These are phyloP conservation scores for Petrophora chlorosata DNA, from an alignment of 2,888 invertebrate species.

Conservation along the genomic window DNA sequence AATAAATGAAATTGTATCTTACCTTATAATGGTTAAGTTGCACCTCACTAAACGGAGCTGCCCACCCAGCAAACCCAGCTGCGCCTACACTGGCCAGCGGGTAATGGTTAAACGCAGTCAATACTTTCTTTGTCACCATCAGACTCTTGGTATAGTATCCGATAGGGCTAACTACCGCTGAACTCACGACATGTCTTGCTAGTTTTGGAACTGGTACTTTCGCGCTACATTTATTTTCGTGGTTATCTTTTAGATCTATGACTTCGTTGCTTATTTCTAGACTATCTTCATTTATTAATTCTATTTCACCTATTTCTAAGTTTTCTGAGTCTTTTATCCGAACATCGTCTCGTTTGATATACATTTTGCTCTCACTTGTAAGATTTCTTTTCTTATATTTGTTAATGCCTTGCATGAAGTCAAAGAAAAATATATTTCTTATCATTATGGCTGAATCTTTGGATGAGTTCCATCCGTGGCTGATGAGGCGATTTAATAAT, in stretches of 20 bases:
- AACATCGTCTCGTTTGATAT: slow-evolving; percentile 72
- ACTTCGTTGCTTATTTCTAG: slow-evolving; percentile 54
- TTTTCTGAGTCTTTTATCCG: slow-evolving; percentile 54
- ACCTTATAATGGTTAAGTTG: slow-evolving; percentile 88
- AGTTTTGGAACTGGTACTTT: slow-evolving; percentile 68
- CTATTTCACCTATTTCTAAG: slow-evolving; percentile 60
- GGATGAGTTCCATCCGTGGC: slow-evolving; percentile 68
- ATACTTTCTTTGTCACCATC: slow-evolving; percentile 85
- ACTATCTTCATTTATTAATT: slow-evolving; percentile 57
- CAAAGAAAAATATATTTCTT: slow-evolving; percentile 88
- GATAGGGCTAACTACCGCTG: slow-evolving; percentile 83
- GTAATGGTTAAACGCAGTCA: slow-evolving; percentile 91
- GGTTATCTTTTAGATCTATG: slow-evolving; percentile 53
- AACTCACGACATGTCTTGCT: slow-evolving; percentile 77
- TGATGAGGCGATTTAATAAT: slow-evolving; percentile 76
- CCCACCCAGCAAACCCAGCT: slow-evolving; percentile 80
- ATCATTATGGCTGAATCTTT: slow-evolving; percentile 85
- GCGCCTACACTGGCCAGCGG: slow-evolving; percentile 85
- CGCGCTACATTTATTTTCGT: slow-evolving; percentile 58
- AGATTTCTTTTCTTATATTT: slow-evolving; percentile 49
- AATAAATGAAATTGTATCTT: too few species aligned
- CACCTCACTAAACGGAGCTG: slow-evolving; percentile 83
- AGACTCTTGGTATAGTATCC: slow-evolving; percentile 89
- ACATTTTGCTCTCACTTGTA: slow-evolving; percentile 56
- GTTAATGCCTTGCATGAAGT: slow-evolving; percentile 70